Evolutionary conservation across 2,888 invertebrate genomes (phyloP).

Genomic region (Orthosia gracilis): DNA sequence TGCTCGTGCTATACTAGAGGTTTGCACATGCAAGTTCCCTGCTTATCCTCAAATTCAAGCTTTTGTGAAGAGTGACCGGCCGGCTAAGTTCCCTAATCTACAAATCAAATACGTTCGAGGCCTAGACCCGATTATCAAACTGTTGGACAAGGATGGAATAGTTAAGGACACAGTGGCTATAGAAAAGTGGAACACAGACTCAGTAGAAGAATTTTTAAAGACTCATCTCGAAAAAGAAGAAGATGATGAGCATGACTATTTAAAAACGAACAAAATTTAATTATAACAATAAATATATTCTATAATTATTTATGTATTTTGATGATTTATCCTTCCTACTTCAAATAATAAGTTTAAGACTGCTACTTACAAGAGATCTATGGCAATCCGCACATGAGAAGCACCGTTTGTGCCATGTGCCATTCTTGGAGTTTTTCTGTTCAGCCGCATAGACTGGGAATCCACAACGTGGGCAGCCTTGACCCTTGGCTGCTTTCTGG

Average conservation of each 20-base stretch:
- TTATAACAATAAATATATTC: slow-evolving; percentile 29
- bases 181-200: slow-evolving; percentile 99
- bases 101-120: slow-evolving; percentile 98
- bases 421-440: slow-evolving; percentile 98
- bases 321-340: slow-evolving; percentile 16
- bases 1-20: slow-evolving; percentile 97
- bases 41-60: slow-evolving; percentile 99
- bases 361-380: slow-evolving; percentile 93
- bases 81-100: slow-evolving; percentile 97
- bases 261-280: slow-evolving; percentile 92
- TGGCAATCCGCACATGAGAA: slow-evolving; percentile 97
- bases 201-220: slow-evolving; percentile 98
- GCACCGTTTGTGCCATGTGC: slow-evolving; percentile 98
- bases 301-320: slow-evolving; percentile 24
- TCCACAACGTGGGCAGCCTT: slow-evolving; percentile 97
- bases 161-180: slow-evolving; percentile 97
- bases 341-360: not conserved
- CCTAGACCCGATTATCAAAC: slow-evolving; percentile 97
- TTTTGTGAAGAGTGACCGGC: slow-evolving; percentile 98
- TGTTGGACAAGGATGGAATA: slow-evolving; percentile 96
- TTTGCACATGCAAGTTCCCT: slow-evolving; percentile 99
- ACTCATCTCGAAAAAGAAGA: slow-evolving; percentile 94
- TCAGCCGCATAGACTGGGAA: slow-evolving; percentile 98
- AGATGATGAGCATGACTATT: slow-evolving; percentile 90
- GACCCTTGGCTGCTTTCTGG: slow-evolving; percentile 93